Conservation (phyloP, 2,797 vertebrate genomes). For the Pangasius larnaudii region DNA sequence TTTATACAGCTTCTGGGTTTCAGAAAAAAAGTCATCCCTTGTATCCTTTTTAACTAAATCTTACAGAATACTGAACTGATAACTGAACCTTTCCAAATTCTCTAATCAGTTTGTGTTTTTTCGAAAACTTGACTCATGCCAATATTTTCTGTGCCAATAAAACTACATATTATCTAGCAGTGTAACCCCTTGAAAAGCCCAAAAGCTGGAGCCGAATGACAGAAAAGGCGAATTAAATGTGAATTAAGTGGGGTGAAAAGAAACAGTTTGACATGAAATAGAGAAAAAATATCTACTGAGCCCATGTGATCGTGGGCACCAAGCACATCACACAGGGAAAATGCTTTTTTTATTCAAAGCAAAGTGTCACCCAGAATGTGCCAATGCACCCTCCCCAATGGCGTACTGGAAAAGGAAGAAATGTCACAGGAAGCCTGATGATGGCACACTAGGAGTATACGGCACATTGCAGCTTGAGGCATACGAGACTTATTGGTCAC, state of each 20-base stretch:
- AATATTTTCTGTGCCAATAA: neutral
- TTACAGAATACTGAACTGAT: neutral
- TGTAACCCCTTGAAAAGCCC: neutral
- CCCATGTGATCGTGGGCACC: neutral
- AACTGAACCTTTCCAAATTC: neutral
- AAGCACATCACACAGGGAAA: neutral
- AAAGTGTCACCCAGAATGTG: neutral
- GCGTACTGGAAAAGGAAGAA: neutral
- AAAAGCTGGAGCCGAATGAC: neutral
- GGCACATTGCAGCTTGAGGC: neutral
- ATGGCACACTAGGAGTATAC: neutral
- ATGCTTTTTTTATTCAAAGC: neutral
- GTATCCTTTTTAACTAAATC: constrained; percentile 17
- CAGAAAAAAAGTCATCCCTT: constrained; percentile 3
- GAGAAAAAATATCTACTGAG: neutral
- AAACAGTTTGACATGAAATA: neutral
- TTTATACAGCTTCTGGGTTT: constrained; percentile 21
- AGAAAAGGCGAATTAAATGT: neutral
- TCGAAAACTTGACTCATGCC: neutral
- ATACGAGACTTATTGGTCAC: neutral
- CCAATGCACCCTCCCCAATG: neutral
- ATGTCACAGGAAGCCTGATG: neutral
- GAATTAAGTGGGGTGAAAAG: neutral
- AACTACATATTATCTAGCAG: neutral
- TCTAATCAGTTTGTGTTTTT: neutral